Evolutionary conservation across 2,888 invertebrate genomes (phyloP).

Genomic region (Nebria salina): DNA sequence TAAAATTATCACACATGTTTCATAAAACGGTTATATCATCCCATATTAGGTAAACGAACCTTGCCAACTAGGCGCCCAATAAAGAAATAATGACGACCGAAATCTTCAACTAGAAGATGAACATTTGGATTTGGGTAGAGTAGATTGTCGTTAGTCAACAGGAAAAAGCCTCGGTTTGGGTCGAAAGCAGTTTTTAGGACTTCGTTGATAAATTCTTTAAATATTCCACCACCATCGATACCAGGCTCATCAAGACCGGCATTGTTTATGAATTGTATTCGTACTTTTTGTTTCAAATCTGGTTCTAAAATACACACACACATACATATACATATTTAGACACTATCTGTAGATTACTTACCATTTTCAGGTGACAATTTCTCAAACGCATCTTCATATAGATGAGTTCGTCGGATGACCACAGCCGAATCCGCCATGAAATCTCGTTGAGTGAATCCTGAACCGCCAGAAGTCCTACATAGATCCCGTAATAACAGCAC

Average conservation of each 20-base stretch:
- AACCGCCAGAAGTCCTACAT: constrained; percentile 58
- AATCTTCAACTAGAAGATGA: constrained; percentile 84
- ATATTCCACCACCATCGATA: constrained; percentile 97
- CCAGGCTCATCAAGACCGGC: constrained; percentile 95
- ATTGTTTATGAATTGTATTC: constrained; percentile 90
- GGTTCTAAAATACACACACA: constrained; percentile 71
- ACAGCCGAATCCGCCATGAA: constrained; percentile 63
- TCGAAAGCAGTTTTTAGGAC: constrained; percentile 95
- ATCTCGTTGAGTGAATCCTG: constrained; percentile 58
- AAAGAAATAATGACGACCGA: constrained; percentile 91
- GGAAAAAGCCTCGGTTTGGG: constrained; percentile 94
- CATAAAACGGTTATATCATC: background rate
- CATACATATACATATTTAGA: background rate
- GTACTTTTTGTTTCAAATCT: constrained; percentile 83
- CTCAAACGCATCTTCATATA: constrained; percentile 99
- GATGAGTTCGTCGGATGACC: constrained; percentile 84
- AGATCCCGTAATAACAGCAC: constrained; percentile 86
- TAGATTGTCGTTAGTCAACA: constrained; percentile 88
- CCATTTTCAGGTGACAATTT: constrained; percentile 91
- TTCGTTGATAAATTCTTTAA: constrained; percentile 94
- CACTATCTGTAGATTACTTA: constrained; percentile 58
- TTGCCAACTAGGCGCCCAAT: constrained; percentile 94
- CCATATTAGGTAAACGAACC: constrained; percentile 60
- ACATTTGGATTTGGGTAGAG: constrained; percentile 97
- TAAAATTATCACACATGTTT: constrained; percentile 57